Percentiles rank a stretch among this genome's conserved stretches.
These are phyloP conservation scores for Excalfactoria chinensis DNA, from an alignment of 2,113 vertebrate genomes.

Conservation along the genomic window DNA sequence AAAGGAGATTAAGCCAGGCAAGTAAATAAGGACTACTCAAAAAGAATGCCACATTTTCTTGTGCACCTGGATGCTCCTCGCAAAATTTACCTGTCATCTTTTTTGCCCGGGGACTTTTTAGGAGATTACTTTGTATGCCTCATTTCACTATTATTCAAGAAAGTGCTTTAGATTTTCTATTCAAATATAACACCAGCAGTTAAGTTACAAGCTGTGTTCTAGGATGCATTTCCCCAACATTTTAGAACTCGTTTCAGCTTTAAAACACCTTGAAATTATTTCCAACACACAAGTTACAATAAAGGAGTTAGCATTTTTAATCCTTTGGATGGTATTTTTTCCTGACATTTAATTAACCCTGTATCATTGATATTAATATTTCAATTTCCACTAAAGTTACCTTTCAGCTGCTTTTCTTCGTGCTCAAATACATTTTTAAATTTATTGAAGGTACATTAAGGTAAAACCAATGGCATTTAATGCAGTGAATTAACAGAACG, in stretches of 20 bases:
- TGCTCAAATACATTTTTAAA: conserved; percentile 41
- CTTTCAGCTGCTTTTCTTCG: conserved; percentile 22
- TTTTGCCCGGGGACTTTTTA: not conserved
- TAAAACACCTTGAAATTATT: conserved; percentile 41
- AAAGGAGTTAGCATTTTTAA: conserved; percentile 40
- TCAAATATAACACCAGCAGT: not conserved
- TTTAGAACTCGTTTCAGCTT: conserved; percentile 22
- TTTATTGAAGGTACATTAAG: conserved; percentile 21
- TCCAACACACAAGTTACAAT: not conserved
- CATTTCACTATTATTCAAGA: not conserved
- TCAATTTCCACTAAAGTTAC: conserved; percentile 35
- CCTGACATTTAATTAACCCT: conserved; percentile 71
- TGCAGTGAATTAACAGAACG: conserved; percentile 47
- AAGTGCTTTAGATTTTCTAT: not conserved
- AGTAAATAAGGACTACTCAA: not conserved
- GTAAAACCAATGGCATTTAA: conserved; percentile 31
- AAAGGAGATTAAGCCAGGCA: not conserved
- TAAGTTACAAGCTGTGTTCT: not conserved
- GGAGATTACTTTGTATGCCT: conserved; percentile 28
- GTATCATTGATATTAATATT: conserved; percentile 47
- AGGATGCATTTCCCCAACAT: not conserved
- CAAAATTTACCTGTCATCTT: conserved; percentile 1
- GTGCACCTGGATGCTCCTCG: not conserved
- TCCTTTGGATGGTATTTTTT: conserved; percentile 36
- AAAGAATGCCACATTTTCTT: not conserved